phyloP scores from a whole-genome alignment of 2,797 vertebrate species.

The Gymnodraco acuticeps region DNA sequence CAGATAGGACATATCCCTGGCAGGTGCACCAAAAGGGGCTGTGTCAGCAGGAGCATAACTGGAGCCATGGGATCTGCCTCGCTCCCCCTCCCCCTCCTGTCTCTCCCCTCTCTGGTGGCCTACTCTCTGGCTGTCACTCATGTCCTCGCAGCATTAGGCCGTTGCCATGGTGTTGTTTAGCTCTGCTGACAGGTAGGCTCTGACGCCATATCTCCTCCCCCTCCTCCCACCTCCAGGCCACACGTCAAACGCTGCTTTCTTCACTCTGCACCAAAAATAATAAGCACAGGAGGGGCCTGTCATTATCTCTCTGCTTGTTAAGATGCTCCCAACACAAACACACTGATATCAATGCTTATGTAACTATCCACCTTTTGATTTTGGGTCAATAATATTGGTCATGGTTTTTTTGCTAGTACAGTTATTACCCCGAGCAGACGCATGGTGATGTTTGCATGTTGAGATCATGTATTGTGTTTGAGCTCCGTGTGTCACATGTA shows the following conservation, averaged over 20 bases:
- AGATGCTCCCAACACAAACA: slow-evolving; percentile 29
- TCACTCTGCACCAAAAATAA: slow-evolving; percentile 76
- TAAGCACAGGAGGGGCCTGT: slow-evolving; percentile 33
- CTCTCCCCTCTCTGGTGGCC: slow-evolving; percentile 39
- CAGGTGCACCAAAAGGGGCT: slow-evolving; percentile 68
- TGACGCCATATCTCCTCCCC: slow-evolving; percentile 67
- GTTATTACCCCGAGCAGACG: not conserved
- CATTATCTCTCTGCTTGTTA: slow-evolving; percentile 48
- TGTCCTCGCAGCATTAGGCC: slow-evolving; percentile 67
- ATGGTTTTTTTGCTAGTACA: slow-evolving; percentile 4
- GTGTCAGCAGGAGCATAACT: slow-evolving; percentile 72
- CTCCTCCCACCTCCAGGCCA: slow-evolving; percentile 64
- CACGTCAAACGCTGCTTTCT: slow-evolving; percentile 73
- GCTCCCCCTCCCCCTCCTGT: slow-evolving; percentile 27
- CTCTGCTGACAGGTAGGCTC: slow-evolving; percentile 81
- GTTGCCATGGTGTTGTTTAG: slow-evolving; percentile 85
- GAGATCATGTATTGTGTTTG: slow-evolving; percentile 50
- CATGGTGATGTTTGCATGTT: slow-evolving; percentile 32
- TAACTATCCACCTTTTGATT: slow-evolving; percentile 46
- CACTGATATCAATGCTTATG: slow-evolving; percentile 36
- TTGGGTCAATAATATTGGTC: slow-evolving; percentile 20
- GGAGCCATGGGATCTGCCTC: slow-evolving; percentile 71
- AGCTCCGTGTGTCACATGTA: slow-evolving; percentile 71
- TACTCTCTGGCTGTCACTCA: slow-evolving; percentile 78
- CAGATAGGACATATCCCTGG: slow-evolving; percentile 53